Evolutionary conservation across 2,888 invertebrate genomes (phyloP).

Genomic region (Thera obeliscata): DNA sequence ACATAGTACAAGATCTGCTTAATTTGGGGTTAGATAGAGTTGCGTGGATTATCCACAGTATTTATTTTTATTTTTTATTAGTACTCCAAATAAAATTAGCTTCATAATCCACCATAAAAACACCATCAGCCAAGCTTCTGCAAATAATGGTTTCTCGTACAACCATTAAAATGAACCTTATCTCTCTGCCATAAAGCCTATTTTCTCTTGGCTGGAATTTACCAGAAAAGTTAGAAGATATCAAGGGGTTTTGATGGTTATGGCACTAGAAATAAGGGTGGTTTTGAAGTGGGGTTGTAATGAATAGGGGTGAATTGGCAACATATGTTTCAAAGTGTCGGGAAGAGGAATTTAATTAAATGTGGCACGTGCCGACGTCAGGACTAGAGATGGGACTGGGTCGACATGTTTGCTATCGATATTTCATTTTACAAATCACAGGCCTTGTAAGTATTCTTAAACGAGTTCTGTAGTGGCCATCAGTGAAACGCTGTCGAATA

Average conservation of each 20-base stretch:
- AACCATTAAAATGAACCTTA: constrained; percentile 21
- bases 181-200: constrained; percentile 14
- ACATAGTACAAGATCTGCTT: no score
- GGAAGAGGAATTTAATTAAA: constrained; percentile 87
- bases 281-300: constrained; percentile 25
- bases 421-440: not conserved
- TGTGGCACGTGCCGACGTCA: constrained; percentile 65
- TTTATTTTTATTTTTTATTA: not conserved
- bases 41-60: no score
- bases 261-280: not conserved
- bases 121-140: constrained; percentile 37
- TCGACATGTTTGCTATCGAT: constrained; percentile 16
- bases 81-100: constrained; percentile 38
- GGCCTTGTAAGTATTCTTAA: not conserved
- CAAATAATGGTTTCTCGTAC: constrained; percentile 24
- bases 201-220: constrained; percentile 7
- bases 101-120: constrained; percentile 43
- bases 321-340: constrained; percentile 79
- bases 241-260: constrained; percentile 35
- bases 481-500: no score
- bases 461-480: no score
- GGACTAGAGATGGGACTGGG: constrained; percentile 44
- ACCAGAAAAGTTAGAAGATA: not conserved
- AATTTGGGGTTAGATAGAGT: no score
- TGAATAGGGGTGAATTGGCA: constrained; percentile 64